A percentile compares a stretch with the other conserved stretches of the same genome.
These are phyloP conservation scores for Mechanitis messenoides DNA, from an alignment of 2,888 invertebrate genomes.

Conservation along the genomic window DNA sequence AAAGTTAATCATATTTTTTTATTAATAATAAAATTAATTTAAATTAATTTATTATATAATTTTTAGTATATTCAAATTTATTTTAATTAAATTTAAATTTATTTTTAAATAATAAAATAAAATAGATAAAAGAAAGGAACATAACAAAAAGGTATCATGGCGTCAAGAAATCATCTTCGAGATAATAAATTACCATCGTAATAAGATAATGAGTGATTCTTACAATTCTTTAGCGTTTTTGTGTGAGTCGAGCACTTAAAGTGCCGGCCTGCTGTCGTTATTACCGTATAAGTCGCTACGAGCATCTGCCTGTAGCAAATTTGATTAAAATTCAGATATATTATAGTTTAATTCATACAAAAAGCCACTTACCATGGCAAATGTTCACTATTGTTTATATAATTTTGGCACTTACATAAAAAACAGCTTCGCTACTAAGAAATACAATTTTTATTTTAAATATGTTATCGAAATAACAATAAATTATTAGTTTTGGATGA, in stretches of 20 bases:
- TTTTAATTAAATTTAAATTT: background rate
- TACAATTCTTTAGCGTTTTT: constrained; percentile 65
- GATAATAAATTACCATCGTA: constrained; percentile 73
- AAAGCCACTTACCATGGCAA: constrained; percentile 26
- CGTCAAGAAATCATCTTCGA: constrained; percentile 53
- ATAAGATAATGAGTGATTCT: constrained; percentile 73
- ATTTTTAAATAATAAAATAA: background rate
- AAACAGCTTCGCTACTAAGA: background rate
- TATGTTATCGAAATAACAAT: background rate
- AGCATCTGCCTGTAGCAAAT: constrained; percentile 74
- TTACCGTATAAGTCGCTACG: constrained; percentile 59
- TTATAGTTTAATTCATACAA: constrained; percentile 46
- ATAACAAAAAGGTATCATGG: constrained; percentile 42
- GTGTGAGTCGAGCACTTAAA: constrained; percentile 36
- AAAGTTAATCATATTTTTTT: too few relatives aligned
- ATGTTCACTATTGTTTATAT: constrained; percentile 15
- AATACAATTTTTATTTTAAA: background rate
- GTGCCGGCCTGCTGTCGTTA: constrained; percentile 55
- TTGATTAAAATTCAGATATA: constrained; percentile 75
- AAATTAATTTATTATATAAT: background rate
- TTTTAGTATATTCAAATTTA: background rate
- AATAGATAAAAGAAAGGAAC: background rate
- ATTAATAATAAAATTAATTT: too few relatives aligned
- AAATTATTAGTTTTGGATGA: too few relatives aligned
- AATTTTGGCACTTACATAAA: constrained; percentile 1